phyloP scores from a whole-genome alignment of 2,797 vertebrate genomes.

The Cetoscarus ocellatus region DNA sequence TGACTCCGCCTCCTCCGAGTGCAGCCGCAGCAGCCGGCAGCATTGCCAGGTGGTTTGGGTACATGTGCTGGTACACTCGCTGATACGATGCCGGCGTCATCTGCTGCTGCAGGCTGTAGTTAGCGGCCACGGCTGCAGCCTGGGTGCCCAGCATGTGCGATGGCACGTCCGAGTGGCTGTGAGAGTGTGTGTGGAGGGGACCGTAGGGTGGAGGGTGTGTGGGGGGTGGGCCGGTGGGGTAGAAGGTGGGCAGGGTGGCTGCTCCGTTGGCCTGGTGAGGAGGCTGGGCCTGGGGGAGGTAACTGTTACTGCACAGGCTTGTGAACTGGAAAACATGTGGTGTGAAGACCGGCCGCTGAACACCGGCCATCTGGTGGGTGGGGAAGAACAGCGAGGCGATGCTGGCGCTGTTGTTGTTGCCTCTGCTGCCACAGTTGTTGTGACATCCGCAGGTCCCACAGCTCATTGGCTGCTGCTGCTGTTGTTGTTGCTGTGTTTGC shows the following conservation, averaged over 20 bases:
- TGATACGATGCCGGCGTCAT: constrained; percentile 90
- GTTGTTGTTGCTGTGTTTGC: constrained; percentile 73
- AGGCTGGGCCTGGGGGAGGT: constrained; percentile 92
- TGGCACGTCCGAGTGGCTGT: constrained; percentile 81
- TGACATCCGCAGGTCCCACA: constrained; percentile 80
- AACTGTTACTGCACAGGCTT: constrained; percentile 92
- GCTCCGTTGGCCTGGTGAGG: constrained; percentile 90
- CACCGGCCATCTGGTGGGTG: constrained; percentile 86
- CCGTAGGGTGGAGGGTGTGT: constrained; percentile 86
- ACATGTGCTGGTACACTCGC: constrained; percentile 88
- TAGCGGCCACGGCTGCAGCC: constrained; percentile 77
- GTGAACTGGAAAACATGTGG: constrained; percentile 90
- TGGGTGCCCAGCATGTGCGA: constrained; percentile 90
- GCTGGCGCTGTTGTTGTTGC: constrained; percentile 71
- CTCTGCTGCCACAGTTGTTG: constrained; percentile 83
- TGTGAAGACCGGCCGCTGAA: constrained; percentile 90
- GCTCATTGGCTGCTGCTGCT: constrained; percentile 66
- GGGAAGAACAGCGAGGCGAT: constrained; percentile 86
- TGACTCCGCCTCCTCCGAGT: constrained; percentile 86
- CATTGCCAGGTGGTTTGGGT: constrained; percentile 86
- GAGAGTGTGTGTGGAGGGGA: constrained; percentile 87
- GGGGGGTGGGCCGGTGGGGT: constrained; percentile 82
- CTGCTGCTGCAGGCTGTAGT: constrained; percentile 92
- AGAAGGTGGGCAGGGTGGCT: constrained; percentile 87
- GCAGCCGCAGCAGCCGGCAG: constrained; percentile 80